phyloP scores from a whole-genome alignment of 2,888 invertebrate species.

The Platerodrilus igneus region DNA sequence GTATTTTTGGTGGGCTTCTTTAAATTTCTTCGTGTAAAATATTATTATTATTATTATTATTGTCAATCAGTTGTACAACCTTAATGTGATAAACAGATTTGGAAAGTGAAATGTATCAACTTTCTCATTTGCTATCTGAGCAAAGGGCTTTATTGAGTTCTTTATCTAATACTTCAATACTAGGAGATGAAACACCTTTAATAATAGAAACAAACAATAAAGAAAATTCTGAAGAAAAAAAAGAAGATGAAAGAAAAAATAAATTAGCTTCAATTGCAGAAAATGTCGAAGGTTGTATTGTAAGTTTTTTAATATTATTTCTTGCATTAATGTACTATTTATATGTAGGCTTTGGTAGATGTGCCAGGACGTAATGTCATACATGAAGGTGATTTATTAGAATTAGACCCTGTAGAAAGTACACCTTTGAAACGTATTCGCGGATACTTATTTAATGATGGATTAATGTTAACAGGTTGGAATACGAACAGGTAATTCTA shows the following conservation, averaged over 20 bases:
- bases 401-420: constrained; percentile 84
- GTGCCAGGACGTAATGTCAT: constrained; percentile 70
- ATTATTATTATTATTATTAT: too few species aligned
- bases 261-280: constrained; percentile 71
- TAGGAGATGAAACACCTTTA: constrained; percentile 46
- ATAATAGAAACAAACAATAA: constrained; percentile 45
- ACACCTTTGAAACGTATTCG: constrained; percentile 83
- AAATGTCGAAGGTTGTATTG: constrained; percentile 83
- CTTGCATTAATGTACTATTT: too few species aligned
- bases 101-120: constrained; percentile 97
- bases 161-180: constrained; percentile 65
- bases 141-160: constrained; percentile 79
- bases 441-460: constrained; percentile 89
- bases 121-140: constrained; percentile 89
- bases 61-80: too few species aligned
- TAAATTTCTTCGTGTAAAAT: too few species aligned
- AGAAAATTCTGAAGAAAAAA: constrained; percentile 46
- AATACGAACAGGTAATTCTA: constrained; percentile 56
- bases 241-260: constrained; percentile 53
- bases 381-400: constrained; percentile 89
- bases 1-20: constrained; percentile 3
- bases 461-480: constrained; percentile 83
- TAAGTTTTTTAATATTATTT: constrained; percentile 38
- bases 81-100: too few species aligned
- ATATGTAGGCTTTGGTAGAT: constrained; percentile 63